phyloP scores from a whole-genome alignment of 2,113 vertebrate genomes.

The Eudyptes chrysolophus region DNA sequence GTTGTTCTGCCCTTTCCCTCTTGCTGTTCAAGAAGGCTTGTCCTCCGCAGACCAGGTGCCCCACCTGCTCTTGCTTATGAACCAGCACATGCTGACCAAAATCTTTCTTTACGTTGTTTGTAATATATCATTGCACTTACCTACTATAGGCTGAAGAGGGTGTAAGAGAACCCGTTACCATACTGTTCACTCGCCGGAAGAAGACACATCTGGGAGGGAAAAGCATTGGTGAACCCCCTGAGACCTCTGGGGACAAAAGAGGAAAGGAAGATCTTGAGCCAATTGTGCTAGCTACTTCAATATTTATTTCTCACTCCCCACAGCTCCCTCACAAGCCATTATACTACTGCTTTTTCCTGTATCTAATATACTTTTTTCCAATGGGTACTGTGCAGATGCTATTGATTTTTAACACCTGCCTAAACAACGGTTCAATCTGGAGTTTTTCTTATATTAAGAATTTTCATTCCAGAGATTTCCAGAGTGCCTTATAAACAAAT shows the following conservation, averaged over 20 bases:
- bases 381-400: neutral
- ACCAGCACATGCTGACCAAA: neutral
- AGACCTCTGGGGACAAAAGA: neutral
- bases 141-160: neutral
- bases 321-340: neutral
- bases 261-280: neutral
- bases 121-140: neutral
- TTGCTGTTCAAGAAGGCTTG: neutral
- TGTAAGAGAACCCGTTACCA: neutral
- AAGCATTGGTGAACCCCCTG: neutral
- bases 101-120: fast-evolving
- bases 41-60: neutral
- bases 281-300: neutral
- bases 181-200: neutral
- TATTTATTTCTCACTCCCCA: neutral
- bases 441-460: neutral
- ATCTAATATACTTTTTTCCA: neutral
- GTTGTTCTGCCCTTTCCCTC: neutral
- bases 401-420: neutral
- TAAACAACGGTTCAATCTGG: neutral
- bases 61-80: neutral
- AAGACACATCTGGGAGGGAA: neutral
- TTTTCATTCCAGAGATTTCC: neutral
- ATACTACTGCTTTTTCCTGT: neutral
- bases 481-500: neutral